Evolutionary conservation across 1,140 invertebrate species (phyloP).

Genomic region (Leptinotarsa undecemlineata): DNA sequence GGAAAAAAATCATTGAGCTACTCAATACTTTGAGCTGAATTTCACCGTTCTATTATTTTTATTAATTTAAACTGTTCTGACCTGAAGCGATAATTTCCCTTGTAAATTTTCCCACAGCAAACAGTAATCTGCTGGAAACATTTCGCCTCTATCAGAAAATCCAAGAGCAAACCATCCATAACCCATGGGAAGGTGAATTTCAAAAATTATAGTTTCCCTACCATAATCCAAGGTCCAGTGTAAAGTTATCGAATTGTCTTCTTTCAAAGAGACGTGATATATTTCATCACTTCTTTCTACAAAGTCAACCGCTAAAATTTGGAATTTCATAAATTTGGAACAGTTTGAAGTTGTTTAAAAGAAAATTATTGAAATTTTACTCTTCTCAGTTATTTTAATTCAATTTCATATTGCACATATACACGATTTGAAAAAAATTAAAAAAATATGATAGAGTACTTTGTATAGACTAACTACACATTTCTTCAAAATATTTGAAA

Average conservation of each 20-base stretch:
- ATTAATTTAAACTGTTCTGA: slow-evolving; percentile 45
- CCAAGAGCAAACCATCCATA: slow-evolving; percentile 82
- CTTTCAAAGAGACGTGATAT: slow-evolving; percentile 45
- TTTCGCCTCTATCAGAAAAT: slow-evolving; percentile 87
- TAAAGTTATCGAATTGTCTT: slow-evolving; percentile 42
- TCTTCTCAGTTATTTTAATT: no score
- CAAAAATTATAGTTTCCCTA: slow-evolving; percentile 55
- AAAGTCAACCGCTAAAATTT: no score
- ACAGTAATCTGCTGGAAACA: slow-evolving; percentile 81
- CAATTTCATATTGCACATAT: no score
- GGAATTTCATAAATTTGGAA: no score
- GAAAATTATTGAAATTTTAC: no score
- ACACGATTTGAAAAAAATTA: no score
- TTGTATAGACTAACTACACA: no score
- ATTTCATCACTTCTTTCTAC: neutral
- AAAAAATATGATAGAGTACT: no score
- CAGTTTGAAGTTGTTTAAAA: no score
- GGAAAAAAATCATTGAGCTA: neutral
- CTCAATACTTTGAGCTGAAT: neutral
- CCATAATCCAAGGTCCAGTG: slow-evolving; percentile 56
- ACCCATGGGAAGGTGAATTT: slow-evolving; percentile 59
- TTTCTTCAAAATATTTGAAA: no score
- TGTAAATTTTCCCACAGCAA: slow-evolving; percentile 77
- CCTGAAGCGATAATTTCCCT: slow-evolving; percentile 68
- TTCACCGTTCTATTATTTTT: neutral